Evolutionary conservation across 1,140 invertebrate species (phyloP).

Genomic region (Magallana ariakensis): DNA sequence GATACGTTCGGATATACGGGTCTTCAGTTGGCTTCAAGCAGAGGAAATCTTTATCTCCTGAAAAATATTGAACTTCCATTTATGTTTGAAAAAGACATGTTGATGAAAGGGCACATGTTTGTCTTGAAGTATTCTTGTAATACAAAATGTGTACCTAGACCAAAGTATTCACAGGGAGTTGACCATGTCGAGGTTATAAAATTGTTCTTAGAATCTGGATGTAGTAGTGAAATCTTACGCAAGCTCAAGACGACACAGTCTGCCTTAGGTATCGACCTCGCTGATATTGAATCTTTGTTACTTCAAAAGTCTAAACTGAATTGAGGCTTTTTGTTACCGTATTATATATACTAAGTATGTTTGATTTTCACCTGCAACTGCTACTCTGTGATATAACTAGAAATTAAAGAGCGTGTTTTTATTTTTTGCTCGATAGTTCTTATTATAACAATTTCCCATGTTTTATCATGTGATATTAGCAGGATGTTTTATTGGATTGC

Average conservation of each 20-base stretch:
- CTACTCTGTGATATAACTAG: no score
- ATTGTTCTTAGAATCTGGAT: not conserved
- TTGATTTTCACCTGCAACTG: no score
- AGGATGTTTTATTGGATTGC: no score
- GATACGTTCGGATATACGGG: conserved; percentile 14
- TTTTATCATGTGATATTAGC: no score
- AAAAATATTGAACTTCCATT: conserved; percentile 21
- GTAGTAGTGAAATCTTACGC: not conserved
- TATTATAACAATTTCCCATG: no score
- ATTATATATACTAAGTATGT: no score
- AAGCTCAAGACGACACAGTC: not conserved
- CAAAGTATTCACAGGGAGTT: not conserved
- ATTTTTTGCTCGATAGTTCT: no score
- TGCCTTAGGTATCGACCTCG: not conserved
- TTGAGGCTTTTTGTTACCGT: no score
- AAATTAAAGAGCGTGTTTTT: no score
- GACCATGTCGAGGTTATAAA: conserved; percentile 12
- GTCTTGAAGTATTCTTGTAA: conserved; percentile 16
- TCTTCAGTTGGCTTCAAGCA: conserved; percentile 10
- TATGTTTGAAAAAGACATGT: not conserved
- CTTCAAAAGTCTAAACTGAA: not conserved
- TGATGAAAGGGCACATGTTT: conserved; percentile 20
- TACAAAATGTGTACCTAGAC: not conserved
- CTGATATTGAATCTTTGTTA: not conserved
- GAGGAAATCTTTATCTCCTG: conserved; percentile 23